Conservation (phyloP, 2,113 vertebrate species). For the Bujurquina vittata region DNA sequence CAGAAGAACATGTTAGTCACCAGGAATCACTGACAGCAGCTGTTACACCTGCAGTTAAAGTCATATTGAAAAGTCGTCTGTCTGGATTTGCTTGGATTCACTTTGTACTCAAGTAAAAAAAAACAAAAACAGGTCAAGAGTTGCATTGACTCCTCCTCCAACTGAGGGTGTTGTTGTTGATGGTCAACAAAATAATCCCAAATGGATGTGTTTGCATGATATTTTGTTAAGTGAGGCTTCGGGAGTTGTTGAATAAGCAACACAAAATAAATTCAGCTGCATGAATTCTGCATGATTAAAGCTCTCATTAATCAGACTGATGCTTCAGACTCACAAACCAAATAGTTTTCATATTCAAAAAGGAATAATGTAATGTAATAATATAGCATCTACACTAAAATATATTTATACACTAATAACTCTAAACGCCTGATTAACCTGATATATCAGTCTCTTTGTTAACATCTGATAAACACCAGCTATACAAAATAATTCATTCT, state of each 20-base stretch:
- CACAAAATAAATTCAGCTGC: no score
- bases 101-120: not conserved
- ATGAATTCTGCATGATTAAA: no score
- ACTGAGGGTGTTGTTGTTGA: no score
- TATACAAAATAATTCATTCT: not conserved
- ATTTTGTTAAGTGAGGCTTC: no score
- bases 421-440: not conserved
- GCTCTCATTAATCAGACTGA: no score
- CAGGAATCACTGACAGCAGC: not conserved
- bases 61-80: not conserved
- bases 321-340: no score
- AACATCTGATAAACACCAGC: not conserved
- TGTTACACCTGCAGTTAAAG: not conserved
- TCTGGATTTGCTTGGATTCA: not conserved
- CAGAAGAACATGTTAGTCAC: not conserved
- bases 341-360: no score
- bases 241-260: no score
- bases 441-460: not conserved
- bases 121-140: accelerated
- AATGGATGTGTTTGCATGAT: no score
- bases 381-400: accelerated
- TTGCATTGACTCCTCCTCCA: not conserved
- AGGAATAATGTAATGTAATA: no score
- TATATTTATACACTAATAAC: not conserved
- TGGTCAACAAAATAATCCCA: no score